Evolutionary conservation across 1,140 invertebrate species (phyloP).

Genomic region (Drosophila kikkawai): DNA sequence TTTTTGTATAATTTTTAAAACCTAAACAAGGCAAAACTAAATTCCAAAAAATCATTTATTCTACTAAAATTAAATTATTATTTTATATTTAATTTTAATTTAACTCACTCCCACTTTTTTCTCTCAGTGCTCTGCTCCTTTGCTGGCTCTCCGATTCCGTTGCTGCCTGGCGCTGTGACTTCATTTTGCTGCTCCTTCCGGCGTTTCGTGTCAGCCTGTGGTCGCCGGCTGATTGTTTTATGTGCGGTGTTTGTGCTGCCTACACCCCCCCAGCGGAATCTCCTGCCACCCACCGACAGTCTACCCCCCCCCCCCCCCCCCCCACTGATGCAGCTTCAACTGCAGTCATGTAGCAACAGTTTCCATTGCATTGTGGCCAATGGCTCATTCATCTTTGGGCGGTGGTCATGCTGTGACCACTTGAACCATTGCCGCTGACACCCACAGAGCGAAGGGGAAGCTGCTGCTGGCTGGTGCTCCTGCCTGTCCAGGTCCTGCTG

Average conservation of each 20-base stretch:
- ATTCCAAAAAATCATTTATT: too few relatives aligned
- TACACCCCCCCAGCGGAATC: not conserved
- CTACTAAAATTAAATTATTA: not conserved
- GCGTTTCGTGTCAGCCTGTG: conserved; percentile 67
- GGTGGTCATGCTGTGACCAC: conserved; percentile 72
- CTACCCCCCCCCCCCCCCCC: not conserved
- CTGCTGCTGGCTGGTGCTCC: not conserved
- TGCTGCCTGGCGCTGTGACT: conserved; percentile 53
- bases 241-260: conserved; percentile 69
- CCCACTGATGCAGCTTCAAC: conserved; percentile 25
- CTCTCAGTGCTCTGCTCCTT: conserved; percentile 10
- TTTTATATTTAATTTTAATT: not conserved
- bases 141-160: conserved; percentile 7
- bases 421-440: conserved; percentile 69
- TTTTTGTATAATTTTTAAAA: too few relatives aligned
- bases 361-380: conserved; percentile 61
- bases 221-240: conserved; percentile 77
- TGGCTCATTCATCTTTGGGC: conserved; percentile 76
- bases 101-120: not conserved
- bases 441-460: conserved; percentile 27
- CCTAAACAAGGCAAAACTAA: not conserved
- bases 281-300: conserved; percentile 1
- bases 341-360: conserved; percentile 58
- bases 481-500: conserved; percentile 1
- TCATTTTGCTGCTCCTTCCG: conserved; percentile 73